These are phyloP conservation scores for Danaus plexippus DNA, from an alignment of 1,140 invertebrate species.

Conservation along the genomic window DNA sequence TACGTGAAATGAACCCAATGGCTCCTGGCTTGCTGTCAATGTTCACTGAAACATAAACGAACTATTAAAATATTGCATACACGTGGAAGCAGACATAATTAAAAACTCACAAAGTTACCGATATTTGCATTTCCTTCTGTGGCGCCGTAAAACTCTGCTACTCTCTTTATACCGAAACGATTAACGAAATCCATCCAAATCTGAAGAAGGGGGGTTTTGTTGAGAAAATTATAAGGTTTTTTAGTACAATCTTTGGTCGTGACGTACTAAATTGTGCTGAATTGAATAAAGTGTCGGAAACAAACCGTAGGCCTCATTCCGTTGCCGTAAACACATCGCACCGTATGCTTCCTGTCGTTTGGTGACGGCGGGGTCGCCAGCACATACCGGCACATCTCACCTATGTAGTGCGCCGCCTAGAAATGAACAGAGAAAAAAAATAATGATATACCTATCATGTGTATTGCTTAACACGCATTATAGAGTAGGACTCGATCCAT, in stretches of 20 bases:
- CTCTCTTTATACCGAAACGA: slow-evolving; percentile 87
- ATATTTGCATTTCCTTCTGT: slow-evolving; percentile 98
- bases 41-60: slow-evolving; percentile 82
- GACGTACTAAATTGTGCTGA: not conserved
- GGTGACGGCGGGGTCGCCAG: slow-evolving; percentile 85
- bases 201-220: slow-evolving; percentile 64
- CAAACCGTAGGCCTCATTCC: slow-evolving; percentile 84
- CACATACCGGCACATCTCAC: slow-evolving; percentile 98
- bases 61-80: not conserved
- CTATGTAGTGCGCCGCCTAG: slow-evolving; percentile 96
- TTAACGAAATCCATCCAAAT: slow-evolving; percentile 96
- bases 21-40: slow-evolving; percentile 92
- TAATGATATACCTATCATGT: no score
- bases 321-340: slow-evolving; percentile 95
- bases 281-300: slow-evolving; percentile 10
- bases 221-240: not conserved
- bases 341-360: slow-evolving; percentile 86
- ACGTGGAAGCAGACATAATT: not conserved
- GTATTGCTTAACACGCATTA: no score
- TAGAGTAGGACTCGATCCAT: no score
- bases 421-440: slow-evolving; percentile 17
- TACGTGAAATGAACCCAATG: slow-evolving; percentile 95
- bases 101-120: slow-evolving; percentile 66
- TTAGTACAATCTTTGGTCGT: slow-evolving; percentile 3
- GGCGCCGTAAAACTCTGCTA: slow-evolving; percentile 97